A percentile compares a stretch with the other conserved stretches of the same genome.
These are phyloP conservation scores for Coreius guichenoti DNA, from an alignment of 2,797 vertebrate species.

Conservation along the genomic window DNA sequence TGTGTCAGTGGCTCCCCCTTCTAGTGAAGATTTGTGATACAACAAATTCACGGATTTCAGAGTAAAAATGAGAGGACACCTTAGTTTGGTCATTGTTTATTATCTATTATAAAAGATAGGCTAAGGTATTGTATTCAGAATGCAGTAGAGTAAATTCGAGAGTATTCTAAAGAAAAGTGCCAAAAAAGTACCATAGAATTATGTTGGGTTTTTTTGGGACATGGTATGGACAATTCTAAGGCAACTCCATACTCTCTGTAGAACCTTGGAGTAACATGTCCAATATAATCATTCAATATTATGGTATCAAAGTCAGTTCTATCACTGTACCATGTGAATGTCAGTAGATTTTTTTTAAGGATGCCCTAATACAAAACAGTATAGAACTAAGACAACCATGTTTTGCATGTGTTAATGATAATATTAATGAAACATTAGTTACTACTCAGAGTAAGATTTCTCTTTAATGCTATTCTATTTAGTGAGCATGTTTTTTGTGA, in stretches of 20 bases:
- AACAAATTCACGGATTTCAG: neutral
- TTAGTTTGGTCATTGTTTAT: neutral
- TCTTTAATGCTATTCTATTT: neutral
- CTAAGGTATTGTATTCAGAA: neutral
- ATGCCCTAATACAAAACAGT: neutral
- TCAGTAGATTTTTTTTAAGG: too few species aligned
- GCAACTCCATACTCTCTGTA: neutral
- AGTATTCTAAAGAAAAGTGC: neutral
- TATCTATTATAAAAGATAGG: neutral
- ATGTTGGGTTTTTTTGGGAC: neutral
- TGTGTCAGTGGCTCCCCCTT: constrained; percentile 2
- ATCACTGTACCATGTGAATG: neutral
- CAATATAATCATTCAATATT: neutral
- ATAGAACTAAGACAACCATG: neutral
- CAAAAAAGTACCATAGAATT: neutral
- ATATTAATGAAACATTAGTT: neutral
- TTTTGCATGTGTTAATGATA: neutral
- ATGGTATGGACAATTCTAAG: neutral
- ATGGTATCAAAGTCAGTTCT: neutral
- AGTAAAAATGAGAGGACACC: neutral
- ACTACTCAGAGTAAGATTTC: neutral
- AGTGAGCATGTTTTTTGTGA: neutral
- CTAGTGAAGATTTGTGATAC: neutral
- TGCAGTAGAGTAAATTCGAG: neutral
- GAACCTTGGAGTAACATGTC: neutral